phyloP scores from a whole-genome alignment of 2,797 vertebrate species.

The Enteromius viviparus region DNA sequence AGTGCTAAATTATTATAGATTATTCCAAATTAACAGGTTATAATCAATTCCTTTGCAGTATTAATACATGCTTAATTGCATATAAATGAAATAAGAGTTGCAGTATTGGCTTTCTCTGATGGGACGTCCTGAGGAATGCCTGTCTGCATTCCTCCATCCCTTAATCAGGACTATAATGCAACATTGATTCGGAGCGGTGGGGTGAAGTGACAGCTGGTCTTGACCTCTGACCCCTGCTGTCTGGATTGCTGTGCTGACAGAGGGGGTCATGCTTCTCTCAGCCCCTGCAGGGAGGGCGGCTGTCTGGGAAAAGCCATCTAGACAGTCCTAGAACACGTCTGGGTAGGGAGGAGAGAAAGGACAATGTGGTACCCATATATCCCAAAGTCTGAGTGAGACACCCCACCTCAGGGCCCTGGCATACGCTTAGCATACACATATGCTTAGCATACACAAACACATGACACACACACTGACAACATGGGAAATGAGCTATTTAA shows the following conservation, averaged over 20 bases:
- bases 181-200: constrained; percentile 50
- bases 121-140: constrained; percentile 49
- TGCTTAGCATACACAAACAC: constrained; percentile 60
- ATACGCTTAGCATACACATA: constrained; percentile 61
- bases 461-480: constrained; percentile 38
- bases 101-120: background rate
- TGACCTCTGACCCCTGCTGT: constrained; percentile 78
- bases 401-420: constrained; percentile 35
- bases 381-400: constrained; percentile 45
- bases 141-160: constrained; percentile 56
- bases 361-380: constrained; percentile 47
- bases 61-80: background rate
- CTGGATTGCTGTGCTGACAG: constrained; percentile 71
- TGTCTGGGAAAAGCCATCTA: constrained; percentile 53
- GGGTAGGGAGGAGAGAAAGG: constrained; percentile 37
- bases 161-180: constrained; percentile 56
- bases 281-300: constrained; percentile 63
- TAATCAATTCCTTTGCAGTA: background rate
- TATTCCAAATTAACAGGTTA: background rate
- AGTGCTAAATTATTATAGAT: background rate
- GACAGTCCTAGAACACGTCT: constrained; percentile 53
- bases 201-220: constrained; percentile 62
- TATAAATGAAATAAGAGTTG: background rate
- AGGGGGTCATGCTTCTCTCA: constrained; percentile 72
- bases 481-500: constrained; percentile 49